Base-by-base conservation (phyloP, 2,797 vertebrate species). In the Crenuchus spilurus region DNA sequence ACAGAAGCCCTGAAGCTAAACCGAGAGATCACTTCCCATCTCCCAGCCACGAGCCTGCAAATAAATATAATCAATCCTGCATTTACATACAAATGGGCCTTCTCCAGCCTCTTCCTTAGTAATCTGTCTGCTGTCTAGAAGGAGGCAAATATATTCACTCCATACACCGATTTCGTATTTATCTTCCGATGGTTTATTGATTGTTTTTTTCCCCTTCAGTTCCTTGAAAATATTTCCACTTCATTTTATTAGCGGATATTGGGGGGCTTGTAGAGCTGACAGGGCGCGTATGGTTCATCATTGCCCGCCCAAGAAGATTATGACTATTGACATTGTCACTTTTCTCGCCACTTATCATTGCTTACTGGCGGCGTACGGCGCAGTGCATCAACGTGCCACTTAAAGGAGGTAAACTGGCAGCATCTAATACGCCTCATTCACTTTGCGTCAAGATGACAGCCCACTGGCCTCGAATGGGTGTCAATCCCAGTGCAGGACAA, bases 251-350 rank as follows among this genome's bases (percentile, higher is more conserved):
- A 90, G 80, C 84, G 90, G 87, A 90, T 91, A 90, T 89, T 88
- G 91, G 89, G 16, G 88, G 87, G 68, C 87, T 88, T 87, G 88
- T 89, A 79, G 75, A 87, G 83, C 83, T 86, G 91, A 90, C 88
- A 88, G 63, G 85, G 79, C 84, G 76, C 88, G 87, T 82, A 87
- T 66, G 87, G 86, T 93, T 93, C 92, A 94, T 96, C 94, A 94
- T 92, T 92, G 92, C 84, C 91, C 84, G 84, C 88, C 90, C 71
- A 81, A 88, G 90, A 86, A 87, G 88, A 90, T 95, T 94, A 94
- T 90, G 85, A 92, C 88, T 95, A 95, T 95, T 95, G 94, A 94
- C 89, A 86, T 83, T 92, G 93, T 95, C 94, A 94, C 89, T 91
- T 95, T 92, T 91, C 83, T 91, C 80, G 76, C 84, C 88, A 77